Base-by-base conservation (phyloP, 2,113 vertebrate species). In the Apistogramma diplotaenia region DNA sequence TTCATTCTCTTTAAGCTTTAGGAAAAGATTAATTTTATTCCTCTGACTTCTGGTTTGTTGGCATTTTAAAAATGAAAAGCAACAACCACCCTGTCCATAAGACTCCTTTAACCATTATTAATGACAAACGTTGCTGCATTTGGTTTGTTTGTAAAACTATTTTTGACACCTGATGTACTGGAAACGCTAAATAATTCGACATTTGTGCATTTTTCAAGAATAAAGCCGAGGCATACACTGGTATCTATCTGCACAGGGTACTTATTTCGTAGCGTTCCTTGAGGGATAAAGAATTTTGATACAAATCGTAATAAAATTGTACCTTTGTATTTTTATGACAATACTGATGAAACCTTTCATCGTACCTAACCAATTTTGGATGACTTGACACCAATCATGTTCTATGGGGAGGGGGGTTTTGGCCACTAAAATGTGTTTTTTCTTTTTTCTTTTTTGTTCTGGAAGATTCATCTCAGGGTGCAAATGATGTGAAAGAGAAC, bases 251-350 rank as follows among this genome's bases (percentile, higher is more conserved):
- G 93, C 92, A 95, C 95, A 96, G 94, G 95, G 95, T 95, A 95
- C 94, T 95, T 94, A 94, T 95, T 94, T 93, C 93, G 74, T 91
- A 94, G 93, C 74, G 91, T 92, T 92, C 90, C 92, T 90, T 86
- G 83, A 81, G 86, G 82, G 77, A 78, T 87, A 78, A 83, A 78
- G 1, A 84, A 87, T 95, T 96, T 95, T 96, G 95, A 95, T 95
- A 96, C 90, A 84, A 89, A 95, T 59, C 88, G 78, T 89, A 59
- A 82, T 72, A 79, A 87, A 88, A 94, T 92, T 91, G 65, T 93
- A 94, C 90, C 93, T 95, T 94, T 95, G 95, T 95, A 95, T 95
- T 96, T 96, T 95, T 96, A 95, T 95, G 94, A 91, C 78, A 76
- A 91, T 85, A 83, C 87, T 79, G 78, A 93, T 88, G 87, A 91